Base-by-base conservation (phyloP, 2,888 invertebrate genomes). In the Beris chalybata region DNA sequence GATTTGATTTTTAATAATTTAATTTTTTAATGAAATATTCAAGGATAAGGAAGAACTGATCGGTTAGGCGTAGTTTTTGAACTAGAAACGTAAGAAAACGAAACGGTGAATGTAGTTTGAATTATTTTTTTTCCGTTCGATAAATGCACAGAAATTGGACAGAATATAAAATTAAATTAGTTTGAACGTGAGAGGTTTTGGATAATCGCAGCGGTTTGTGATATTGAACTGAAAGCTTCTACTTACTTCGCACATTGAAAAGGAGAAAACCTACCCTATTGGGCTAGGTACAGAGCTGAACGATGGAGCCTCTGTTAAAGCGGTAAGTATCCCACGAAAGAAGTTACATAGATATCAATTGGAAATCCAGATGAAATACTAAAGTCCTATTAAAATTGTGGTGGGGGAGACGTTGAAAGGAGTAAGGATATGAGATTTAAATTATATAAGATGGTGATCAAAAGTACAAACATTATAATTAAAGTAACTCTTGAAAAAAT, bases 261-360 rank as follows among this genome's bases (percentile, higher is more conserved):
- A 64, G 54, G 54, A 64, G 15, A 48, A 48, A 53, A 31, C 47
- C 52, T 64, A 55, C 32, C 55, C 55, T 11, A 31, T 12, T 32
- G 44, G 48, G 48, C 54, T 64, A 44, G 56, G 64, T 70, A 72
- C 73, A 73, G 66, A 66, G 57, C 68, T 67, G 71, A 73, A 78
- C 73, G 55, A 80, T 80, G 79, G 77, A 75, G 76, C 80, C 80
- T 79, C 76, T 75, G 71, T 75, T 75, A 75, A 78, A 79, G 78
- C 79, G 79, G 79, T 79, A 74, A 77, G 78, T 63, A 47, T 22
- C 22, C 22, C 1, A 22, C 22, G 22, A 22, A 22, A 22, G 22
- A 22, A 22, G 22, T 22, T 22, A 22, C 22, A 22, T 22, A 22
- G 3, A 22, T 22, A 22, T 22, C 22, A 22, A 22, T 22, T 22